Base-by-base conservation (phyloP, 2,113 vertebrate species). In the Eudyptes chrysolophus region DNA sequence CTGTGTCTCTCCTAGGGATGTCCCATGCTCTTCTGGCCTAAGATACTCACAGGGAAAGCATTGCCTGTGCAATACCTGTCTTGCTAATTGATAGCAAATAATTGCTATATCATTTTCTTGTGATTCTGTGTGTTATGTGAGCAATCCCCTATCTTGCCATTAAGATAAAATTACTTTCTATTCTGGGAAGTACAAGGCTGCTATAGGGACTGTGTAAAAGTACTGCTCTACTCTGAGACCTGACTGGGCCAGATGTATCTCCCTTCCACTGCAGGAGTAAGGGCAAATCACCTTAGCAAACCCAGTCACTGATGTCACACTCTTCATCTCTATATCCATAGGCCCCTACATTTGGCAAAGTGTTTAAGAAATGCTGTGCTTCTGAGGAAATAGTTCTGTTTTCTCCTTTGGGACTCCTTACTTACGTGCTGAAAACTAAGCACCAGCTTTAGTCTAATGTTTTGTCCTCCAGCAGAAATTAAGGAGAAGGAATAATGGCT, bases 301-400 rank as follows among this genome's bases (percentile, higher is more conserved):
- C 12, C 13, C 18, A 55, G 61, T 42, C 61, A 34, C 42, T 66
- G 66, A 25, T 90, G 46, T 42, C 30, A 32, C 0, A 1, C 3
- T 74, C 17, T 38, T 58, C 16, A 36, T 20, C 52, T 84, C 24
- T 86, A 16, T 22, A 34, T 82, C 48, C n/a, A 48, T 1, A 87
- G 25, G 1, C 6, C 19, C 10, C 38, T 34, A 11, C 0, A 0
- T 29, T 2, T n/a, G 17, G 14, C 40, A 57, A 76, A 71, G n/a
- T 42, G 15, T 75, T 94, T 62, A 84, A 66, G 38, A 71, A 89
- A 77, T 55, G 10, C 21, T 46, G 5, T 0, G 5, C 4, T 10
- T 86, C 46, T 78, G 29, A 84, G 55, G 9, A 20, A 72, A 18
- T 34, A 54, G 9, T 62, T 66, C 34, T 32, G 4, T 61, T 17